phyloP scores from a whole-genome alignment of 2,888 invertebrate genomes.

The Noctua janthina region DNA sequence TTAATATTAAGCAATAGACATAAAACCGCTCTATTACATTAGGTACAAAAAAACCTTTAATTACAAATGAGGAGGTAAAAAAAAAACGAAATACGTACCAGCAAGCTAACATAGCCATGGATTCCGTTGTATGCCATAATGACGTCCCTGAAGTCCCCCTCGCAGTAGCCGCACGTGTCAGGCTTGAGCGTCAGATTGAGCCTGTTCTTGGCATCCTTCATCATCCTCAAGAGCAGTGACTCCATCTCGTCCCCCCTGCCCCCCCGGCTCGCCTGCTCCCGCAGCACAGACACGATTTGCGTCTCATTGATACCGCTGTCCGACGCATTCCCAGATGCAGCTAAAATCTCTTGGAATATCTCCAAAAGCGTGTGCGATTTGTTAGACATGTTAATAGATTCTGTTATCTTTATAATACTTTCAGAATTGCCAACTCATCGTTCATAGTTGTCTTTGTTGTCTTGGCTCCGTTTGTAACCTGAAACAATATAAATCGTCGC shows the following conservation, averaged over 20 bases:
- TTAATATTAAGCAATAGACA: not conserved
- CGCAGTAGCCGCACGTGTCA: constrained; percentile 90
- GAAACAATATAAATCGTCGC: constrained; percentile 60
- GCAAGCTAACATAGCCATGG: constrained; percentile 95
- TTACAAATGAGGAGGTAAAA: not conserved
- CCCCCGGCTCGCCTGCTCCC: constrained; percentile 79
- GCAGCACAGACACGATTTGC: constrained; percentile 81
- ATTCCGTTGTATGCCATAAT: constrained; percentile 92
- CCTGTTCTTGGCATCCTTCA: constrained; percentile 81
- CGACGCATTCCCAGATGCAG: constrained; percentile 84
- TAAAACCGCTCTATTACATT: not conserved
- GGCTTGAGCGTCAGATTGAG: constrained; percentile 79
- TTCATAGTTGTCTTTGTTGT: constrained; percentile 41
- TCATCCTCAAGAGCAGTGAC: constrained; percentile 80
- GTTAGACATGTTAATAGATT: constrained; percentile 81
- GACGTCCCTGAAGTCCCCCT: constrained; percentile 90
- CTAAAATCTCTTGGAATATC: constrained; percentile 86
- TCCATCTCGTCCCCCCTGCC: constrained; percentile 79
- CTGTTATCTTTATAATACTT: constrained; percentile 21
- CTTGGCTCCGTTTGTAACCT: constrained; percentile 48
- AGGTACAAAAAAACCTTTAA: not conserved
- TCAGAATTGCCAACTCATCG: constrained; percentile 35
- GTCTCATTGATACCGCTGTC: constrained; percentile 82
- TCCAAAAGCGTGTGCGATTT: constrained; percentile 83
- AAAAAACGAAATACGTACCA: constrained; percentile 89